Percentiles rank a stretch among this genome's conserved stretches.
These are phyloP conservation scores for Epinephelus moara DNA, from an alignment of 2,113 vertebrate species.

Conservation along the genomic window DNA sequence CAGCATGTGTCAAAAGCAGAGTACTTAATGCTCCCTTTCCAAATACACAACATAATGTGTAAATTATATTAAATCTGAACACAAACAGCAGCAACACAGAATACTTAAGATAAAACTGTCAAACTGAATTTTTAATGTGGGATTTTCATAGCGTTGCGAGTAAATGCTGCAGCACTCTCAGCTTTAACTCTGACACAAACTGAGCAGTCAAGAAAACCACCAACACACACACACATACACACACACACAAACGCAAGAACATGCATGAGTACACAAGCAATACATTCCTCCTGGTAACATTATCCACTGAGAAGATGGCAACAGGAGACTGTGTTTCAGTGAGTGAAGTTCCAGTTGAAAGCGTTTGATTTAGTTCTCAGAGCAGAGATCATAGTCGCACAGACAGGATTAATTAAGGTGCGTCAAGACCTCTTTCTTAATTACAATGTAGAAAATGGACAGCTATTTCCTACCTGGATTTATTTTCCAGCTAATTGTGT, in stretches of 20 bases:
- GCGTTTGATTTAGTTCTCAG: slow-evolving; percentile 39
- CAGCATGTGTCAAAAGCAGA: neutral
- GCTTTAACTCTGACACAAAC: neutral
- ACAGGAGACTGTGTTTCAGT: slow-evolving; percentile 36
- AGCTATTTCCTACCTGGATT: neutral
- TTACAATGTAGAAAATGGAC: neutral
- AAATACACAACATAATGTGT: slow-evolving; percentile 2
- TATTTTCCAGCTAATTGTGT: neutral
- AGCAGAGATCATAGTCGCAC: slow-evolving; percentile 30
- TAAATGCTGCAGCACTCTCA: neutral
- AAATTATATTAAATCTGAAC: neutral
- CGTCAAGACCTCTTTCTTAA: neutral
- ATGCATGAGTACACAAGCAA: slow-evolving; percentile 9
- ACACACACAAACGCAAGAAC: slow-evolving; percentile 14
- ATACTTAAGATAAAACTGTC: neutral
- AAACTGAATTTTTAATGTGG: neutral
- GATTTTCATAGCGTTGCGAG: neutral
- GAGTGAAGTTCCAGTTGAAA: slow-evolving; percentile 45
- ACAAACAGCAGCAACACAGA: neutral
- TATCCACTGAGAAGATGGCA: slow-evolving; percentile 43
- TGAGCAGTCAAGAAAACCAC: neutral
- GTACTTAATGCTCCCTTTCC: slow-evolving; percentile 5
- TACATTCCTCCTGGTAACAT: slow-evolving; percentile 38
- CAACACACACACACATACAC: slow-evolving; percentile 3
- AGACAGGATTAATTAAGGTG: slow-evolving; percentile 20